phyloP scores from a whole-genome alignment of 2,888 invertebrate species.

The Aradus depressus region DNA sequence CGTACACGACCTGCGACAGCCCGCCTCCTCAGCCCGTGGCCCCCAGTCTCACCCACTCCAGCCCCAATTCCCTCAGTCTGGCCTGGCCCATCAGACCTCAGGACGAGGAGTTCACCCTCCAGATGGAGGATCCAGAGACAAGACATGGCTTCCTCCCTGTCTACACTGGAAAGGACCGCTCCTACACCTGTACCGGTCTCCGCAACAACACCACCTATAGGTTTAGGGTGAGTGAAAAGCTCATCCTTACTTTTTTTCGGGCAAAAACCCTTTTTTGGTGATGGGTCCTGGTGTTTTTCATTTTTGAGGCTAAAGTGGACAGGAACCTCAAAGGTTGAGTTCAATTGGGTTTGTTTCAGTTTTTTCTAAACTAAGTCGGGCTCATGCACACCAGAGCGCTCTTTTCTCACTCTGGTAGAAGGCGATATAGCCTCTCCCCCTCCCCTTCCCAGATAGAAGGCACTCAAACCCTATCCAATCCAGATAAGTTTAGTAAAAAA shows the following conservation, averaged over 20 bases:
- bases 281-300: no score
- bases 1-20: conserved; percentile 63
- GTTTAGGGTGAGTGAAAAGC: conserved; percentile 47
- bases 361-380: no score
- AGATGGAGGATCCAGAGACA: conserved; percentile 59
- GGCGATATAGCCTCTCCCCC: no score
- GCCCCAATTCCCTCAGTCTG: conserved; percentile 52
- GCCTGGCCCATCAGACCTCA: conserved; percentile 62
- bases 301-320: no score
- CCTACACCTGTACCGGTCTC: conserved; percentile 55
- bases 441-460: no score
- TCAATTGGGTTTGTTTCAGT: no score
- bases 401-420: no score
- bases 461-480: no score
- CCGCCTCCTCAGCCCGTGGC: conserved; percentile 67
- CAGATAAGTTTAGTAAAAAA: no score
- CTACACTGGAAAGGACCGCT: conserved; percentile 63
- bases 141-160: conserved; percentile 69
- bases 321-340: no score
- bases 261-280: neutral
- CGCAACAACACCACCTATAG: conserved; percentile 67
- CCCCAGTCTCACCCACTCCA: conserved; percentile 55
- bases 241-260: neutral
- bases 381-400: no score
- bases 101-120: conserved; percentile 71